Evolutionary conservation across 2,113 vertebrate genomes (phyloP), one percentile per base, ranked within the genome.

Genomic region (Takifugu flavidus): DNA sequence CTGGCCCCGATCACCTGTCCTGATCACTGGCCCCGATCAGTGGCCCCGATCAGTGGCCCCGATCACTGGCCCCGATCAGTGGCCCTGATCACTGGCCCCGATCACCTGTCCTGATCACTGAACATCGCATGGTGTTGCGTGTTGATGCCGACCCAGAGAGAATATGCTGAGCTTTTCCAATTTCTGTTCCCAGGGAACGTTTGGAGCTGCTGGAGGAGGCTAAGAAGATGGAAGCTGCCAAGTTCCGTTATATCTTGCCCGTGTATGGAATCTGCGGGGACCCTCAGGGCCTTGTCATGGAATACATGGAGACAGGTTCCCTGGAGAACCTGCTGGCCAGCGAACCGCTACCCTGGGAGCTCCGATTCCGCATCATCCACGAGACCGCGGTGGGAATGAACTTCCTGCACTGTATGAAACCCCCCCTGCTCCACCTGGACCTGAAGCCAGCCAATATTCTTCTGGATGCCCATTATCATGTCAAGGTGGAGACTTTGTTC

Each of bases 331-430:
- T 99, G 15, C 84, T 99, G 87, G 95, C 92, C 5, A 89, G 91
- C 0, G 95, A 97, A 85, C 92, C 91, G 0, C 82, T 99, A 76
- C 97, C 97, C 0, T 99, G 96, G 97, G 95, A 95, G 7, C 56
- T 99, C 52, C 95, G 96, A 26, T 96, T 98, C 82, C 94, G 97
- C 51, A 95, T 99, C 62, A 92, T 96, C 66, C 96, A 99, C 0
- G 97, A 99, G 90, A 96, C 95, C 0, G 94, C 97, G 0, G 96
- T 99, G 86, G 97, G 95, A 49, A 99, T 99, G 97, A 99, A 99
- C 87, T 99, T 99, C 82, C 90, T 99, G 65, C 97, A 99, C 81
- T 99, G 96, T 85, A 98, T 99, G 95, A 89, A 90, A 42, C 97
- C 96, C 0, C 96, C 97, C 0, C 91, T 99, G 53, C 94, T 99